Conservation (phyloP, 2,888 invertebrate genomes). For the Pandemis corylana region DNA sequence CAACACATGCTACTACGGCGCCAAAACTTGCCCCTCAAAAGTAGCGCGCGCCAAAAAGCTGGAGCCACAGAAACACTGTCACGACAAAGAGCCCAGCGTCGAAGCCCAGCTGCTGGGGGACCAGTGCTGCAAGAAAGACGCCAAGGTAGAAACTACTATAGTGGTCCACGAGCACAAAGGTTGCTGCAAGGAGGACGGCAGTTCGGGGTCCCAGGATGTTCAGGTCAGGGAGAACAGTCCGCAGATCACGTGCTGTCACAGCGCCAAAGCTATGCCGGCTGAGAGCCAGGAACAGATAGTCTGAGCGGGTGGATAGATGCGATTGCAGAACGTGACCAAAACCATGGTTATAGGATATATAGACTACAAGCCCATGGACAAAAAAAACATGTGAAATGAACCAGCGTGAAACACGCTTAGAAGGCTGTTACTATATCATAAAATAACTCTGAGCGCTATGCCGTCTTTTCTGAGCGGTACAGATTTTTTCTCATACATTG, state of each 20-base stretch:
- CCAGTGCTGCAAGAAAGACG: slow-evolving; percentile 51
- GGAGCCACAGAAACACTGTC: slow-evolving; percentile 53
- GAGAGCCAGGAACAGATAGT: slow-evolving; percentile 78
- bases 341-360: too few relatives aligned
- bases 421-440: too few relatives aligned
- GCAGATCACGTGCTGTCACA: slow-evolving; percentile 72
- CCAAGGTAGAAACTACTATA: slow-evolving; percentile 48
- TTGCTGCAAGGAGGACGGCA: slow-evolving; percentile 54
- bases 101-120: slow-evolving; percentile 66
- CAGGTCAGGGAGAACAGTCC: slow-evolving; percentile 68
- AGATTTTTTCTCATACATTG: too few relatives aligned
- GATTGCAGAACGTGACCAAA: too few relatives aligned
- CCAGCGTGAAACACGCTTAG: too few relatives aligned
- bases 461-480: too few relatives aligned
- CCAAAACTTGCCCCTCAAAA: slow-evolving; percentile 73
- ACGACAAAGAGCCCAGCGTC: slow-evolving; percentile 64
- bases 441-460: too few relatives aligned
- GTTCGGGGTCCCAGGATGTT: slow-evolving; percentile 40
- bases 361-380: too few relatives aligned
- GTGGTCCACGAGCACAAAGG: slow-evolving; percentile 48
- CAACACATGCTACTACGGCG: slow-evolving; percentile 71
- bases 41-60: slow-evolving; percentile 66
- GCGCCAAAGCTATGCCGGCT: slow-evolving; percentile 56
- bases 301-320: too few relatives aligned
- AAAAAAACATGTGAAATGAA: too few relatives aligned